Evolutionary conservation across 2,797 vertebrate genomes (phyloP), one percentile per base, ranked within the genome.

Genomic region (Artibeus jamaicensis): DNA sequence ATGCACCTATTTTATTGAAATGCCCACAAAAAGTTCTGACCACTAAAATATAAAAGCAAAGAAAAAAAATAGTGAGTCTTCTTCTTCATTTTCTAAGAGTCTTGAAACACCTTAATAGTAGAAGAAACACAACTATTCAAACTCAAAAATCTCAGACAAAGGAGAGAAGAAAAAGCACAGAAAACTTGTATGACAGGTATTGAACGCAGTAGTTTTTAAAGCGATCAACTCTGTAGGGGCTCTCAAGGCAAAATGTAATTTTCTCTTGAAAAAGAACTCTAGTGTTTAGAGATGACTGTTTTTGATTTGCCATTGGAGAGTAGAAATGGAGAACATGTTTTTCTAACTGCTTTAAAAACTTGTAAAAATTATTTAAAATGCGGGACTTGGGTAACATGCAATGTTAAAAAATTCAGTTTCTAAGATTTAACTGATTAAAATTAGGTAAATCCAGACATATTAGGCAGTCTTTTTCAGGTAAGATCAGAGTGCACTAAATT

Each of bases 231-330:
- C 53, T 68, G 29, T 37, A 88, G 6, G 84, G 42, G 21, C 14
- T 93, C 92, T 86, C 24, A 93, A 91, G 44, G 44, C 48, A 92
- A 93, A 48, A 55, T 9, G 55, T 2, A 37, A 9, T 15, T 62
- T 79, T 29, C 24, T 67, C 42, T 78, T 67, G 11, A 59, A 74
- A 73, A 79, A 93, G 86, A 78, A 57, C 12, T 53, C 39, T 81
- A 32, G 14, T 29, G 18, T 78, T 96, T 70, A 95, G 10, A 77
- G 70, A 95, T 73, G 94, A 93, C 42, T 96, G 71, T 92, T 97
- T 96, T 22, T 74, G 37, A 97, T 95, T 94, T 78, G 62, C 5
- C 37, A 29, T 62, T 96, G 74, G 67, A 78, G 1, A 95, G 74
- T 24, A 39, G 29, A 97, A 96, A 92, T 48, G 39, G 71, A 34